Percentiles rank a stretch among this genome's conserved stretches.
Evolutionary conservation across 2,888 invertebrate species (phyloP).

Genomic region (Sarcophaga rosellei): DNA sequence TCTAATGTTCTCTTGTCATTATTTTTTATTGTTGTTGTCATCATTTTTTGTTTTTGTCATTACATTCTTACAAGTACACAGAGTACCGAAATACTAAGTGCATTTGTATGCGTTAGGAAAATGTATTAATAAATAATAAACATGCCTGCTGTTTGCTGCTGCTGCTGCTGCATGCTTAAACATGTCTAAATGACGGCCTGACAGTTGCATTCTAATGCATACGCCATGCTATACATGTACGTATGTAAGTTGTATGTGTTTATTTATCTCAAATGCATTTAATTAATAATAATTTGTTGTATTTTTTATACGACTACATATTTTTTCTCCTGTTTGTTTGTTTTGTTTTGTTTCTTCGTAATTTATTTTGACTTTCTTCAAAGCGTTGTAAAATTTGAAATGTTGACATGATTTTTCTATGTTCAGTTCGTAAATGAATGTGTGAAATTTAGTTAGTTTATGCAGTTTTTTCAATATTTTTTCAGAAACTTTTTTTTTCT

Average conservation of each 20-base stretch:
- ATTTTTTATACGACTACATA: conserved; percentile 36
- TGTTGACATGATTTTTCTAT: conserved; percentile 63
- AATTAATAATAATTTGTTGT: conserved; percentile 59
- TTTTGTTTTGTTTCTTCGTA: conserved; percentile 35
- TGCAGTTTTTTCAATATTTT: neutral
- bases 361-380: conserved; percentile 57
- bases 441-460: conserved; percentile 52
- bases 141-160: neutral
- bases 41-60: conserved; percentile 43
- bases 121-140: conserved; percentile 14
- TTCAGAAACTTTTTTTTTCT: no score
- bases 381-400: conserved; percentile 55
- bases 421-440: conserved; percentile 44
- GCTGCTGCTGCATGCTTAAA: neutral
- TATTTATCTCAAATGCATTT: conserved; percentile 45
- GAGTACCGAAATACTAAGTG: neutral
- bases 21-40: conserved; percentile 34
- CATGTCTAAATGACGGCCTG: neutral
- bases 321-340: conserved; percentile 43
- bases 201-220: conserved; percentile 9
- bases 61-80: conserved; percentile 42
- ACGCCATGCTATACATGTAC: neutral
- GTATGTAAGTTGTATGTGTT: neutral
- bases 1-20: conserved; percentile 22
- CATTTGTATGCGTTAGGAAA: neutral